Evolutionary conservation across 2,888 invertebrate species (phyloP).

Genomic region (Drosophila kambysellisi): DNA sequence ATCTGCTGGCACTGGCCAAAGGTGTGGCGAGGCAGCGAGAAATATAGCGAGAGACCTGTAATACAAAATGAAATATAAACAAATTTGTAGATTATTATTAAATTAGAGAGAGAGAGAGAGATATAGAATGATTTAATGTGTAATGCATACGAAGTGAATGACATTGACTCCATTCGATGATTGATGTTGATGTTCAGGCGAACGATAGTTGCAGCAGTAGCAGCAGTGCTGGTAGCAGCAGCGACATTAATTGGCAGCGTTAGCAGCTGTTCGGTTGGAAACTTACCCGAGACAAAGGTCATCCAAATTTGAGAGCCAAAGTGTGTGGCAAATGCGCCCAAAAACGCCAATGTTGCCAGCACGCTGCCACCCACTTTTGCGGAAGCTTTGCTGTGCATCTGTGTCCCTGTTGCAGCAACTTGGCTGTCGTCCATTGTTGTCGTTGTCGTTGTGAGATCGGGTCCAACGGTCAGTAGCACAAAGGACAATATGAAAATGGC

Average conservation of each 20-base stretch:
- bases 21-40: slow-evolving; percentile 93
- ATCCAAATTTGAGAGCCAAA: slow-evolving; percentile 97
- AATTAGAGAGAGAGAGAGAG: not conserved
- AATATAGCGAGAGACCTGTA: slow-evolving; percentile 93
- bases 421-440: slow-evolving; percentile 37
- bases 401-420: slow-evolving; percentile 36
- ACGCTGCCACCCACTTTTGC: slow-evolving; percentile 40
- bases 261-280: slow-evolving; percentile 1
- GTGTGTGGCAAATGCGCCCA: slow-evolving; percentile 92
- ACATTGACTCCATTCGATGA: slow-evolving; percentile 21
- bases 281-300: slow-evolving; percentile 94
- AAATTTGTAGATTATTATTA: not conserved
- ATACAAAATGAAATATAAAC: slow-evolving; percentile 33
- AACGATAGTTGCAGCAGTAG: not conserved
- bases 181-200: slow-evolving; percentile 4
- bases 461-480: slow-evolving; percentile 86
- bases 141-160: slow-evolving; percentile 48
- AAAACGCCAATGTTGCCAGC: slow-evolving; percentile 88
- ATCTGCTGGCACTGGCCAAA: slow-evolving; percentile 95
- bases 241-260: slow-evolving; percentile 3
- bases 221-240: not conserved
- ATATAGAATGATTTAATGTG: not conserved
- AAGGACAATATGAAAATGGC: slow-evolving; percentile 87
- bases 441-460: slow-evolving; percentile 81
- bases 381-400: slow-evolving; percentile 15